Conservation (phyloP, 2,113 vertebrate species). For the Limanda limanda region DNA sequence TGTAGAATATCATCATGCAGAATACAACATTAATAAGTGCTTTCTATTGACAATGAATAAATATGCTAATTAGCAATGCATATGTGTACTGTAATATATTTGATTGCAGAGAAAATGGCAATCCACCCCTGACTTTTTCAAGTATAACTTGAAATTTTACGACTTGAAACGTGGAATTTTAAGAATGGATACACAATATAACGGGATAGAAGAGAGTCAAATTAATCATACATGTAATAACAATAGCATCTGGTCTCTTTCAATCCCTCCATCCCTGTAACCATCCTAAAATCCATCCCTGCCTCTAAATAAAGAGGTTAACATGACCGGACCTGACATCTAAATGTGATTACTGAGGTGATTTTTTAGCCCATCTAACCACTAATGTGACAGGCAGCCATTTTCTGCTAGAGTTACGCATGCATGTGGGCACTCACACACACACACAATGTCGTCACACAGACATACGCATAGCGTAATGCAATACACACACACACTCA, state of each 20-base stretch:
- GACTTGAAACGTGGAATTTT: no score
- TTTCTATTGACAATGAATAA: background rate
- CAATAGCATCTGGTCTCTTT: constrained; percentile 15
- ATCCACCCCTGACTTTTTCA: background rate
- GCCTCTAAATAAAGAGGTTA: constrained; percentile 76
- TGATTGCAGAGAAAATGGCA: background rate
- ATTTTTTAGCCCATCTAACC: constrained; percentile 77
- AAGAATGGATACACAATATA: no score
- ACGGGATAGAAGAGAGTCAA: background rate
- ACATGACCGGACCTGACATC: constrained; percentile 65
- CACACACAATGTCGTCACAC: constrained; percentile 60
- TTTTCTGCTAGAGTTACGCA: constrained; percentile 57
- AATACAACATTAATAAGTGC: no score
- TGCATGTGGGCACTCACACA: background rate
- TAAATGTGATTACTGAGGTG: constrained; percentile 74
- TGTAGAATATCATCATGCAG: no score
- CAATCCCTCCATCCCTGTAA: constrained; percentile 49
- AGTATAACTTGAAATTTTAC: no score
- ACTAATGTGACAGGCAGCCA: constrained; percentile 77
- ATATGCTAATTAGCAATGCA: background rate
- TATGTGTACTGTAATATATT: background rate
- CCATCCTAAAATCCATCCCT: constrained; percentile 66
- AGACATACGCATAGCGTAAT: constrained; percentile 42
- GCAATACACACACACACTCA: constrained; percentile 2
- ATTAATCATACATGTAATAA: background rate